Evolutionary conservation across 2,113 vertebrate species (phyloP).

Genomic region (Anhinga anhinga): DNA sequence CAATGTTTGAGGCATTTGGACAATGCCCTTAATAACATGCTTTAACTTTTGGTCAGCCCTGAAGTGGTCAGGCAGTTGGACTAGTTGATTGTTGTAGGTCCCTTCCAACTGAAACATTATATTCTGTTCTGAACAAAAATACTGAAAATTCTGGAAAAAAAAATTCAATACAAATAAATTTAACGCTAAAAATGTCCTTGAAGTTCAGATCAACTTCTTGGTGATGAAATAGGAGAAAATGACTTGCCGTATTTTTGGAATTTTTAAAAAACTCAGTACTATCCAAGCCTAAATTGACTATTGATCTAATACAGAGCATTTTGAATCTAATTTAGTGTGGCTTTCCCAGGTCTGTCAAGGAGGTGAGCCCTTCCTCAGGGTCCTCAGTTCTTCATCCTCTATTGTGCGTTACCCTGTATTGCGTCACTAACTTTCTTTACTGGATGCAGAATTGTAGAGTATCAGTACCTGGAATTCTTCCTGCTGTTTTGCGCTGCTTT

Average conservation of each 20-base stretch:
- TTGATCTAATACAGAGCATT: not conserved
- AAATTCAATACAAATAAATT: not conserved
- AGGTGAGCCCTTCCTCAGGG: not conserved
- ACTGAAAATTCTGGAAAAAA: not conserved
- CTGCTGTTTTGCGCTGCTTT: not conserved
- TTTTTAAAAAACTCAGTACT: not conserved
- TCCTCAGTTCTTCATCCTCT: not conserved
- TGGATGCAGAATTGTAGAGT: not conserved
- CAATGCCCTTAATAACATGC: not conserved
- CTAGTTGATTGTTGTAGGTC: not conserved
- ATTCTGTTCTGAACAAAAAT: not conserved
- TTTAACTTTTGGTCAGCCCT: not conserved
- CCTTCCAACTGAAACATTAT: not conserved
- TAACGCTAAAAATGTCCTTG: not conserved
- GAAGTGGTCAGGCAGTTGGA: not conserved
- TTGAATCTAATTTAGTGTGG: not conserved
- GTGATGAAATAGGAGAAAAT: not conserved
- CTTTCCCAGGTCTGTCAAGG: not conserved
- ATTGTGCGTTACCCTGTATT: not conserved
- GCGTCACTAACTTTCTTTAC: not conserved
- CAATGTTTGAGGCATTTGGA: not conserved
- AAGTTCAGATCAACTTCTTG: not conserved
- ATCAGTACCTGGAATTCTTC: not conserved
- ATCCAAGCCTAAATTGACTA: not conserved
- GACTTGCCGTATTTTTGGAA: not conserved